phyloP scores from a whole-genome alignment of 2,888 invertebrate genomes.

The Antitype chi region DNA sequence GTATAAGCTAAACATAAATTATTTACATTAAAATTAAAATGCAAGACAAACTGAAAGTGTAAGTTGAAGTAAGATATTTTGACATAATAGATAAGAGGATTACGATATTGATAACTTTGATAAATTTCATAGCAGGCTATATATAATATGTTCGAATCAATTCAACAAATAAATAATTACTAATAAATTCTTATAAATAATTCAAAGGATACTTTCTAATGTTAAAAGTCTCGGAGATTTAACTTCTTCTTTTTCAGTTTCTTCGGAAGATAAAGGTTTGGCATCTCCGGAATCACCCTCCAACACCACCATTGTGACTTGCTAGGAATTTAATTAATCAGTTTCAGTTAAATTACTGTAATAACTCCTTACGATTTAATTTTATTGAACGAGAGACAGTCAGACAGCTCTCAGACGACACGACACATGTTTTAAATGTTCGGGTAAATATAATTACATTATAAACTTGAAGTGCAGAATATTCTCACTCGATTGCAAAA shows the following conservation, averaged over 20 bases:
- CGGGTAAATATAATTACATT: neutral
- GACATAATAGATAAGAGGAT: constrained; percentile 7
- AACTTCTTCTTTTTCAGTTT: constrained; percentile 79
- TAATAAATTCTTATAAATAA: neutral
- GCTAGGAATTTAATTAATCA: constrained; percentile 40
- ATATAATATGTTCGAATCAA: neutral
- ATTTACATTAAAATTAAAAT: neutral
- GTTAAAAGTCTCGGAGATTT: constrained; percentile 84
- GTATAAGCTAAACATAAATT: neutral
- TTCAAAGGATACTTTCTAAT: constrained; percentile 91
- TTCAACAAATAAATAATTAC: neutral
- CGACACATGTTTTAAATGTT: constrained; percentile 55
- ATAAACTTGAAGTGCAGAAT: constrained; percentile 1
- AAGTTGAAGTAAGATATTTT: constrained; percentile 1
- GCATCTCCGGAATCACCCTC: constrained; percentile 84
- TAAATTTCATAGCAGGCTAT: neutral
- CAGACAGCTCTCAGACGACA: constrained; percentile 62
- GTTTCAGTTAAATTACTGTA: neutral
- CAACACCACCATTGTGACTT: constrained; percentile 81
- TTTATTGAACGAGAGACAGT: constrained; percentile 50
- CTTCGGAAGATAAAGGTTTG: constrained; percentile 78
- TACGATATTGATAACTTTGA: neutral
- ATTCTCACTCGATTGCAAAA: neutral
- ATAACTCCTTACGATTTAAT: constrained; percentile 7
- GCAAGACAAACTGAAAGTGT: neutral